phyloP scores from a whole-genome alignment of 2,113 vertebrate species.

The Spheniscus mendiculus region DNA sequence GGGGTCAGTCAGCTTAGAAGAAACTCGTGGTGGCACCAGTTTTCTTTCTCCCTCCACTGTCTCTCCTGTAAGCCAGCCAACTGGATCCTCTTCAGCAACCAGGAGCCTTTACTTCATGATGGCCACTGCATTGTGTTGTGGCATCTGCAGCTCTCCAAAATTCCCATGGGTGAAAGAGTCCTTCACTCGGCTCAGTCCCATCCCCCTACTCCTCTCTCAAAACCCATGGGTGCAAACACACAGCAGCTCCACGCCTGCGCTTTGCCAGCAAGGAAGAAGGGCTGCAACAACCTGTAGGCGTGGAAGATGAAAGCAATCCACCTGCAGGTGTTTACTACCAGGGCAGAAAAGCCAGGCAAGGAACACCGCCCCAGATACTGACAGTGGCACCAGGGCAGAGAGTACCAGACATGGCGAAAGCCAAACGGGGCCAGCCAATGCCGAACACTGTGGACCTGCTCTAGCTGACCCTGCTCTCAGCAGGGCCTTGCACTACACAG shows the following conservation, averaged over 20 bases:
- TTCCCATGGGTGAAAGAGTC: not conserved
- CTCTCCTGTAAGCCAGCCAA: not conserved
- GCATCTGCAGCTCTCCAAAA: not conserved
- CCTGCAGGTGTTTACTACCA: not conserved
- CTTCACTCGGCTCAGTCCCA: not conserved
- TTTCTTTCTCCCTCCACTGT: not conserved
- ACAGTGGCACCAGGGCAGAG: not conserved
- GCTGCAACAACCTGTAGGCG: not conserved
- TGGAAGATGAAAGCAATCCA: not conserved
- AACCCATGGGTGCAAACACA: not conserved
- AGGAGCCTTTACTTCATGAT: not conserved
- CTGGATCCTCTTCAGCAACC: not conserved
- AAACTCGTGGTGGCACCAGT: not conserved
- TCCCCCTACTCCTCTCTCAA: not conserved
- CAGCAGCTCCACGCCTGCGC: not conserved
- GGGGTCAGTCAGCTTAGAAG: not conserved
- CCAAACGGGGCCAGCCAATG: rapidly evolving
- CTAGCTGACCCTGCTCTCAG: not conserved
- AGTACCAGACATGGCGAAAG: not conserved
- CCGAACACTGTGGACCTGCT: not conserved
- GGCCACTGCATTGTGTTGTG: rapidly evolving
- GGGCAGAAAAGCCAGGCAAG: not conserved
- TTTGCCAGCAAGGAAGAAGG: not conserved
- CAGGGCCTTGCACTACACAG: not conserved
- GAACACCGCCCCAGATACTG: not conserved